Evolutionary conservation across 2,113 vertebrate genomes (phyloP).

Genomic region (Callithrix jacchus): DNA sequence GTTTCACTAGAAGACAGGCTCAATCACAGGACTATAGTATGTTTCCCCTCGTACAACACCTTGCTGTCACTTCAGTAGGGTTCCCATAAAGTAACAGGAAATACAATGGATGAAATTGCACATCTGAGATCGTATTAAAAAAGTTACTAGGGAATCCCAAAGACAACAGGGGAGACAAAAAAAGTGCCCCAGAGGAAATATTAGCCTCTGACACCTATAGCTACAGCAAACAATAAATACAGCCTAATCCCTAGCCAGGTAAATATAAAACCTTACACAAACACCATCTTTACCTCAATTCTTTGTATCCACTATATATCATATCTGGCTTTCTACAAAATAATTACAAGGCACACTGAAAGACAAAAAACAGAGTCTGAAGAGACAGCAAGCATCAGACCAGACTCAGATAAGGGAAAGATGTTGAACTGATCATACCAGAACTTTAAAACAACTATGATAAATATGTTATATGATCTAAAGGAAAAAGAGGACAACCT

Average conservation of each 20-base stretch:
- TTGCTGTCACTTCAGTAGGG: neutral
- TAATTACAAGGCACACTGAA: neutral
- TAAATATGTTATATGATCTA: neutral
- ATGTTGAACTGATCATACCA: neutral
- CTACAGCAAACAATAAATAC: neutral
- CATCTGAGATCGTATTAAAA: neutral
- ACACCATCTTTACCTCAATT: neutral
- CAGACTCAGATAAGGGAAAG: neutral
- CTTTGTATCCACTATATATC: neutral
- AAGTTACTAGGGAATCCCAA: neutral
- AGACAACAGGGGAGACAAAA: neutral
- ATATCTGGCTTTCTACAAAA: neutral
- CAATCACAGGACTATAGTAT: neutral
- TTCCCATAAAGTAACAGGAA: too few relatives aligned
- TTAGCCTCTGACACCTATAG: neutral
- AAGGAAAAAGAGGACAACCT: neutral
- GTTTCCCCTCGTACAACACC: neutral
- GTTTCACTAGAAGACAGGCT: neutral
- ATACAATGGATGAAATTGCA: neutral
- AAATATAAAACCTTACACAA: neutral
- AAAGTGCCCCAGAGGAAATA: neutral
- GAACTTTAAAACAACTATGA: neutral
- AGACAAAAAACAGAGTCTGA: neutral
- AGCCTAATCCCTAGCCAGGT: neutral
- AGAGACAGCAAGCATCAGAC: neutral